phyloP scores from a whole-genome alignment of 2,888 invertebrate species.

The Eupithecia centaureata region DNA sequence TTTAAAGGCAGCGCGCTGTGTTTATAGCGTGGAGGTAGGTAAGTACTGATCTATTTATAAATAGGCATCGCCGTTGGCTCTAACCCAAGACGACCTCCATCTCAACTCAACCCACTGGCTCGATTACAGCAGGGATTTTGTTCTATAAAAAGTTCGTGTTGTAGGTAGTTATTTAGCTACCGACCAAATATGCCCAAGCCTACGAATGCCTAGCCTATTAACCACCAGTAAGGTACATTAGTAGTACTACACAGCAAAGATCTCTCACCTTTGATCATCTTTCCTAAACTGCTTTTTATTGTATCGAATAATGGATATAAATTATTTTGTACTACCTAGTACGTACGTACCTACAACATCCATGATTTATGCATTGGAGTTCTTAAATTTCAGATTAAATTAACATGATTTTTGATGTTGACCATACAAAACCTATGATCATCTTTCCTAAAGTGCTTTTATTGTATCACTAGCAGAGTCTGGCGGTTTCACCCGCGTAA shows the following conservation, averaged over 20 bases:
- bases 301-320: background rate
- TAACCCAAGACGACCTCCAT: conserved; percentile 16
- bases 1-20: conserved; percentile 16
- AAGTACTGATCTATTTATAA: conserved; percentile 12
- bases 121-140: conserved; percentile 11
- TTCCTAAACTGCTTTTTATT: background rate
- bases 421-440: background rate
- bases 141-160: conserved; percentile 8
- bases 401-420: background rate
- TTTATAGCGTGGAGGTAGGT: conserved; percentile 10
- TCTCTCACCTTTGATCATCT: background rate
- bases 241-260: too few species aligned
- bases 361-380: too few species aligned
- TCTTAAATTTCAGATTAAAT: background rate
- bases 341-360: background rate
- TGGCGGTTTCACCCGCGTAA: too few species aligned
- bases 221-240: background rate
- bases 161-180: background rate
- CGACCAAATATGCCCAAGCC: background rate
- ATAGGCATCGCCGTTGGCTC: conserved; percentile 15
- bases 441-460: too few species aligned
- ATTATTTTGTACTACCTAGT: background rate
- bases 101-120: conserved; percentile 9
- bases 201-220: background rate
- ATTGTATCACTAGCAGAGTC: too few species aligned